Percentiles rank a stretch among this genome's conserved stretches.
Conservation (phyloP, 2,113 vertebrate genomes). For the Callocephalon fimbriatum region DNA sequence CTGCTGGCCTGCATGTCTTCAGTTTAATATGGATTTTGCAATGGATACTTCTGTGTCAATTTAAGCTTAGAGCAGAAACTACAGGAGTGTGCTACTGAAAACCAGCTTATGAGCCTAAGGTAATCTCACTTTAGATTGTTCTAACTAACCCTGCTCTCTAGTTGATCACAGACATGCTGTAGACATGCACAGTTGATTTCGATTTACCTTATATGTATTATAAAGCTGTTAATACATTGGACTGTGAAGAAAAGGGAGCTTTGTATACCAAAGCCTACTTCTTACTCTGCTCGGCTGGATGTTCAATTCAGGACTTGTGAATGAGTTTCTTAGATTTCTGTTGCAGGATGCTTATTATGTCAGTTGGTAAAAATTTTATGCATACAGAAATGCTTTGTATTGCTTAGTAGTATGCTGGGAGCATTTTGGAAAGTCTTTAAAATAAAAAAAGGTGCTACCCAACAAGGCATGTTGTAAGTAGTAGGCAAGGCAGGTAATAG, state of each 20-base stretch:
- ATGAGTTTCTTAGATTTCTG: background rate
- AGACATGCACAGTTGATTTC: background rate
- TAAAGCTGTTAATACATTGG: background rate
- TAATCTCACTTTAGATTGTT: conserved; percentile 18
- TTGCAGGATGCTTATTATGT: background rate
- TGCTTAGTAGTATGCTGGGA: background rate
- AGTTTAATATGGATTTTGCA: background rate
- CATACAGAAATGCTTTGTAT: background rate
- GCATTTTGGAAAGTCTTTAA: background rate
- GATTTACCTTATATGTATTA: background rate
- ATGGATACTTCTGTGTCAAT: background rate
- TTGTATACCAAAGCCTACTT: background rate
- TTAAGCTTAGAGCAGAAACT: background rate
- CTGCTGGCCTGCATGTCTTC: background rate
- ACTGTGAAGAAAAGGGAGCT: background rate
- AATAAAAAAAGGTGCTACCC: background rate
- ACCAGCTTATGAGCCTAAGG: background rate
- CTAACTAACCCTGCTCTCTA: background rate
- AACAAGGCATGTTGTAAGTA: background rate
- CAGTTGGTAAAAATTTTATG: background rate
- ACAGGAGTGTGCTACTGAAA: background rate
- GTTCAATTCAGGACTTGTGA: background rate
- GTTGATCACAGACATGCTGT: background rate
- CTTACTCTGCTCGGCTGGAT: background rate
- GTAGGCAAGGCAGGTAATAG: background rate